phyloP scores from a whole-genome alignment of 2,797 vertebrate genomes.

The Phoxinus dragarum region DNA sequence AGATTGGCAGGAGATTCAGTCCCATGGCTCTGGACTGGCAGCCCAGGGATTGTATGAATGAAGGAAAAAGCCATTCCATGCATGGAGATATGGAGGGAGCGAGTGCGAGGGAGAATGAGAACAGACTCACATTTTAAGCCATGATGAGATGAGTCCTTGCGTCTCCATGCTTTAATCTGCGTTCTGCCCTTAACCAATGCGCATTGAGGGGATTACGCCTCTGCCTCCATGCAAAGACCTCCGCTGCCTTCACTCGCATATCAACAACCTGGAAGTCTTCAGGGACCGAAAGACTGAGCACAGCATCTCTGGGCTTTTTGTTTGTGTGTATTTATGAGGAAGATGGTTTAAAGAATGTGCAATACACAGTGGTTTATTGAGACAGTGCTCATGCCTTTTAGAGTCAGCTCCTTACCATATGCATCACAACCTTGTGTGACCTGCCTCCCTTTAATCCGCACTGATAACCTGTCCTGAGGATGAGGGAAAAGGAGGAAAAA shows the following conservation, averaged over 20 bases:
- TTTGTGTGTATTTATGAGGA: conserved; percentile 31
- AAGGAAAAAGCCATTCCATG: background rate
- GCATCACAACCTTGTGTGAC: conserved; percentile 36
- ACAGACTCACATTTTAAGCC: conserved; percentile 63
- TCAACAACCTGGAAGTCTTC: conserved; percentile 38
- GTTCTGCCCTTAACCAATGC: conserved; percentile 65
- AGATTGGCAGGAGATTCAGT: conserved; percentile 4
- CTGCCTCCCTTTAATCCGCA: conserved; percentile 42
- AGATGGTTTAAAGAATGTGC: conserved; percentile 1
- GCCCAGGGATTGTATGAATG: conserved; percentile 35
- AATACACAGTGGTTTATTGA: background rate
- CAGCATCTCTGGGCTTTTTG: conserved; percentile 8
- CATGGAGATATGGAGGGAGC: background rate
- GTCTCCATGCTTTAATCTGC: conserved; percentile 70
- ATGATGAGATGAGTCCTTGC: conserved; percentile 69
- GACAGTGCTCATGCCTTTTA: conserved; percentile 12
- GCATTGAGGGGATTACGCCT: conserved; percentile 57
- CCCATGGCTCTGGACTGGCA: background rate
- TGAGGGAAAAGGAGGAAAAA: conserved; percentile 10
- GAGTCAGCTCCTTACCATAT: conserved; percentile 16
- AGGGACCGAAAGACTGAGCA: conserved; percentile 21
- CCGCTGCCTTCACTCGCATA: conserved; percentile 34
- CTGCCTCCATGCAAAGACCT: conserved; percentile 32
- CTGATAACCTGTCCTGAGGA: conserved; percentile 16
- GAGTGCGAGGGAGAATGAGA: background rate